Base-by-base conservation (phyloP, 2,888 invertebrate species). In the Trachelus tabidus region DNA sequence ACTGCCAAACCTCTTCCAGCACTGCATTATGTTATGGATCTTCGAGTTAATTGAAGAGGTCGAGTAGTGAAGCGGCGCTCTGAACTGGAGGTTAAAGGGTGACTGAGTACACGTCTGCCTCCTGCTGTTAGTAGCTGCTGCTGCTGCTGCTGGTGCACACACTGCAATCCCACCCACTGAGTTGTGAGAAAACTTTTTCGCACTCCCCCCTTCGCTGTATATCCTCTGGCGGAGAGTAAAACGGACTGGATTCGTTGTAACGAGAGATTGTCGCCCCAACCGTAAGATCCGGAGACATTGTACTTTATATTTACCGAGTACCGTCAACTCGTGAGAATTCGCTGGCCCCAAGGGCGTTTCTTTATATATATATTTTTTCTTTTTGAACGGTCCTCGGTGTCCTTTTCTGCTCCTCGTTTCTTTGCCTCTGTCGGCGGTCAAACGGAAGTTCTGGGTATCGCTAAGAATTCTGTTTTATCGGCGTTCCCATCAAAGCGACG, bases 31-130 rank as follows among this genome's bases (percentile, higher is more conserved):
- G 34, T 71, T 34, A 71, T 34, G 71, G 31, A 71, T 34, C 33
- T 71, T 71, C 71, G 71, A 71, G 71, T 71, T 71, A 71, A 71
- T 71, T 71, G 71, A 71, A 71, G 71, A 56, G 71, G 71, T 71
- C 71, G 71, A 71, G 34, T 71, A 34, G 71, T 34, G 71, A 71
- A 71, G 31, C 3, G 71, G 71, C 9, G 34, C 71, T 31, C 23
- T 15, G 71, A 33, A 71, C 71, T 23, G 71, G 23, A 34, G 71
- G 34, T 71, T 71, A 71, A 31, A 71, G 71, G 34, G 71, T 56
- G 56, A 56, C 56, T 56, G 56, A 56, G 56, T 56, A 23, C 56
- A 56, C 56, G 56, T 56, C 56, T 56, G 56, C 23, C 56, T 56
- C 23, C 23, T 56, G 56, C 56, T 56, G 56, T 23, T 56, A 56